Evolutionary conservation across 2,888 invertebrate species (phyloP), one percentile per base, ranked within the genome.

Genomic region (Ceramica pisi): DNA sequence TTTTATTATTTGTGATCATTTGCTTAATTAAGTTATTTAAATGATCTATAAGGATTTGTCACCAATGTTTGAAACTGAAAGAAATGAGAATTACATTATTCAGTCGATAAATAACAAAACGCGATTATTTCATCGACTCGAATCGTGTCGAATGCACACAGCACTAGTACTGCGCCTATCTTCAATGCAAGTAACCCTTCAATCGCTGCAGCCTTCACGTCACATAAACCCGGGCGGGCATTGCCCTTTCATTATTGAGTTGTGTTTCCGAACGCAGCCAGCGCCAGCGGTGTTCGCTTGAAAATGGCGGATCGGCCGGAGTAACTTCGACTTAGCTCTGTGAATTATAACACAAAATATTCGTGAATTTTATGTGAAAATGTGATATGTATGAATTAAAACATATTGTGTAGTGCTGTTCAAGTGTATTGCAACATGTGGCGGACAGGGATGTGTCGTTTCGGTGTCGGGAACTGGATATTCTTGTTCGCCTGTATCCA

Each of bases 301-400:
- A 95, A 94, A 91, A 96, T 96, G 95, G 95, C 95, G 95, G 93
- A 91, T 88, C 74, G 88, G 79, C 78, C 71, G 81, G 76, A 87
- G 82, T 87, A 85, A 88, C 83, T 81, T 82, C 83, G 87, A 81
- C 86, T 67, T 81, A 82, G 81, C 84, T 86, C 82, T 87, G 79
- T 90, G 85, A 89, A 87, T 85, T 83, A 82, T 86, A 89, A 87
- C 85, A 85, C 86, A 83, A 46, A 91, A 87, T 89, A 88, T 85
- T 88, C 86, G 86, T 88, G 87, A 89, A 92, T 93, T 91, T 92
- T 95, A 90, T 88, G 93, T 95, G 94, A 96, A 95, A 94, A 96
- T 96, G 96, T 95, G 94, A 95, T 92, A 89, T 87, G 89, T 87
- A 95, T 96, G 95, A 96, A 95, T 96, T 95, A 96, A 94, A 96